Evolutionary conservation across 92 coral and sea anemone genomes (phyloP).

Genomic region (Bergia sp.): DNA sequence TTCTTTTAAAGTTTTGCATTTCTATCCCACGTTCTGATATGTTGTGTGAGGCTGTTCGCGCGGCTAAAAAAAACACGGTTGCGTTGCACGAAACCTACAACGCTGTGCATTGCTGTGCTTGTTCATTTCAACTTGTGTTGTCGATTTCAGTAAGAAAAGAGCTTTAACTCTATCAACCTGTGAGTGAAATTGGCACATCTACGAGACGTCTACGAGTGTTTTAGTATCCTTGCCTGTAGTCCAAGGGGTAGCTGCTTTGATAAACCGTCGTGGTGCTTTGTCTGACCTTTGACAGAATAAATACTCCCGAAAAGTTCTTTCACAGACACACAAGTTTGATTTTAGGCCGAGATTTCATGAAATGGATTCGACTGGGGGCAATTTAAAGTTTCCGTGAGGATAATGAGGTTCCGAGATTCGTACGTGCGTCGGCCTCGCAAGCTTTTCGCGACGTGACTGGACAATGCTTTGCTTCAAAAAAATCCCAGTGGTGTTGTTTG

Average conservation of each 20-base stretch:
- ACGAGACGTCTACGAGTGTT: conserved; percentile 22
- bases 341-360: conserved; percentile 25
- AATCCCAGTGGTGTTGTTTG: conserved; percentile 23
- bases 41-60: conserved; percentile 14
- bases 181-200: conserved; percentile 15
- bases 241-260: conserved; percentile 15
- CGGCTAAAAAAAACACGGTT: not conserved
- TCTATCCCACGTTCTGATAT: conserved; percentile 30
- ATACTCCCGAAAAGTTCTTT: conserved; percentile 15
- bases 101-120: conserved; percentile 2
- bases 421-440: conserved; percentile 12
- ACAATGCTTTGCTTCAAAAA: conserved; percentile 1
- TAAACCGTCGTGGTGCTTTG: conserved; percentile 6
- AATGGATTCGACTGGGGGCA: not conserved
- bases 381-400: conserved; percentile 34
- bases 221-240: conserved; percentile 6
- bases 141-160: conserved; percentile 28
- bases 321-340: not conserved
- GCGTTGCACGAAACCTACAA: conserved; percentile 40
- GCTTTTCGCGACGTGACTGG: conserved; percentile 28
- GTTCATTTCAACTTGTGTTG: conserved; percentile 25
- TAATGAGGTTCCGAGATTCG: conserved; percentile 45
- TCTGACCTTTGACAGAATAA: conserved; percentile 37
- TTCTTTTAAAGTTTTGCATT: conserved; percentile 12
- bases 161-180: conserved; percentile 9